These are phyloP conservation scores for Brachionus rubens DNA, from an alignment of 1,140 invertebrate genomes.

Conservation along the genomic window DNA sequence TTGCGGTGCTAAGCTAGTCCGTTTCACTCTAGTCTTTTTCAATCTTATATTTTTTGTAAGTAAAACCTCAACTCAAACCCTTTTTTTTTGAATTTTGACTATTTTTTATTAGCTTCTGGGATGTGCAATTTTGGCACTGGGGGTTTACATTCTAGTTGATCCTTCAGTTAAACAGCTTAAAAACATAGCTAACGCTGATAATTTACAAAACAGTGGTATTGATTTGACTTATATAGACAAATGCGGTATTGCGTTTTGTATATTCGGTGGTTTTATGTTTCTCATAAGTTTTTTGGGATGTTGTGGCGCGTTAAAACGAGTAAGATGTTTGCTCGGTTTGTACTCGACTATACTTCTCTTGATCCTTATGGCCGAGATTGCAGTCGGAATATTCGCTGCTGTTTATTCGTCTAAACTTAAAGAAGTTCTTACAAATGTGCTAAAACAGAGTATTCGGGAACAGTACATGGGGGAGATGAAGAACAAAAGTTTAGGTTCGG, in stretches of 20 bases:
- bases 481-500: slow-evolving; percentile 21
- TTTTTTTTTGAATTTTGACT: not conserved
- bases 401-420: slow-evolving; percentile 34
- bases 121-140: not conserved
- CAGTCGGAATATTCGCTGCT: slow-evolving; percentile 28
- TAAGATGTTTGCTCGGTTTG: not conserved
- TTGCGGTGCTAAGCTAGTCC: slow-evolving; percentile 11
- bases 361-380: slow-evolving; percentile 8
- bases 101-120: not conserved
- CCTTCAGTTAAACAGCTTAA: not conserved
- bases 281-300: slow-evolving; percentile 38
- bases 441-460: slow-evolving; percentile 20
- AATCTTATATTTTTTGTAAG: slow-evolving; percentile 41
- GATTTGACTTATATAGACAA: slow-evolving; percentile 27
- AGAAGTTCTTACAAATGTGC: not conserved
- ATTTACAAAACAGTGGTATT: not conserved
- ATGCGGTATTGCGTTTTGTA: slow-evolving; percentile 21
- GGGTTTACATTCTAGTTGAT: slow-evolving; percentile 14
- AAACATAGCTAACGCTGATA: not conserved
- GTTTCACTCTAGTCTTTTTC: slow-evolving; percentile 8
- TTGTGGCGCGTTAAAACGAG: slow-evolving; percentile 36
- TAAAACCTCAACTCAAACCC: not conserved
- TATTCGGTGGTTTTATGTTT: slow-evolving; percentile 18
- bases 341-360: slow-evolving; percentile 20
- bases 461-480: slow-evolving; percentile 43